Percentiles rank a stretch among this genome's conserved stretches.
These are phyloP conservation scores for Tragulus kanchil DNA, from an alignment of 2,113 vertebrate species.

Conservation along the genomic window DNA sequence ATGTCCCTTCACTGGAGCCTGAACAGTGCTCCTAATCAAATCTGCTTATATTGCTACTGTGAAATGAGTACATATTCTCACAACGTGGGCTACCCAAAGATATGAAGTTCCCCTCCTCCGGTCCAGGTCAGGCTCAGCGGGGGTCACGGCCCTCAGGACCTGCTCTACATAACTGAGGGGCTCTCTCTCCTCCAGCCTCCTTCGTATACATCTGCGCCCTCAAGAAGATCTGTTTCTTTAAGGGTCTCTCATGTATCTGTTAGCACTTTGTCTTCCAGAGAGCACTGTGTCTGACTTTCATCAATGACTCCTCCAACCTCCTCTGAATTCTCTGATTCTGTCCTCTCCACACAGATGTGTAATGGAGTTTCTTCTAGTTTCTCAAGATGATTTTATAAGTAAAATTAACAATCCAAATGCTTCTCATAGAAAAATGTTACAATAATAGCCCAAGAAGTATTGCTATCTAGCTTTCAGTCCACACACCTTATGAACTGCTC, in stretches of 20 bases:
- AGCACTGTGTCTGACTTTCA: neutral
- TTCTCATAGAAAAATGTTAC: no score
- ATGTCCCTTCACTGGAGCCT: no score
- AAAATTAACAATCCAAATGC: no score
- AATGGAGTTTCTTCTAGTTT: no score
- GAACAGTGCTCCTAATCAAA: no score
- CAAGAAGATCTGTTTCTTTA: neutral
- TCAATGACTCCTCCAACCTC: accelerated
- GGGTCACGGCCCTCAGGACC: neutral
- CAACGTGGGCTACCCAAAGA: neutral
- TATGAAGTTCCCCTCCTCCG: accelerated
- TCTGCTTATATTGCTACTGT: no score
- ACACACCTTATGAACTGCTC: no score
- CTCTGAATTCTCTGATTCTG: neutral
- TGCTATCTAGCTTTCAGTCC: no score
- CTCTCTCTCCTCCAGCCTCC: neutral
- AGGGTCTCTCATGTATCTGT: neutral
- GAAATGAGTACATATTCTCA: neutral
- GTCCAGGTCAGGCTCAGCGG: no score
- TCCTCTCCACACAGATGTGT: neutral
- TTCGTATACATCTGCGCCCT: neutral
- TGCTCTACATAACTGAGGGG: neutral
- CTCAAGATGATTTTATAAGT: no score
- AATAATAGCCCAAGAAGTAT: no score
- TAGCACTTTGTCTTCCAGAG: neutral